Evolutionary conservation across 2,797 vertebrate genomes (phyloP).

Genomic region (Karalla daura): DNA sequence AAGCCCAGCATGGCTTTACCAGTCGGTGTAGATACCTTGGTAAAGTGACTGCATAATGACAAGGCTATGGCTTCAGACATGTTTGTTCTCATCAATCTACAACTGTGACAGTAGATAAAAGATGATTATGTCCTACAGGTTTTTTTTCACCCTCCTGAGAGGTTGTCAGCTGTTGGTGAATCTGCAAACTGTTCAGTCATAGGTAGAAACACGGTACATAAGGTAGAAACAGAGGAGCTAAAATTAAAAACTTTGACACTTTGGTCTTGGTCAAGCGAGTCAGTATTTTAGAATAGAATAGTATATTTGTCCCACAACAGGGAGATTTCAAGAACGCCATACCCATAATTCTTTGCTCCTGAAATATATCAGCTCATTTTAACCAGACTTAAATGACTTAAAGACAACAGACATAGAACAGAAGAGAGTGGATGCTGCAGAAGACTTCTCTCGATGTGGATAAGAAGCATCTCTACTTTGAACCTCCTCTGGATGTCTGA

Average conservation of each 20-base stretch:
- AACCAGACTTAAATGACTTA: no score
- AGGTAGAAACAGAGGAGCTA: slow-evolving; percentile 33
- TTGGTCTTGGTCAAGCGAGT: background rate
- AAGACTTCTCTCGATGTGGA: no score
- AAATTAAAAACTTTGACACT: background rate
- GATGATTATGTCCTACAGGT: background rate
- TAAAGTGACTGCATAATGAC: background rate
- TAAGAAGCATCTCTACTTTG: no score
- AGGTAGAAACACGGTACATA: slow-evolving; percentile 32
- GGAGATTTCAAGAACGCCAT: background rate
- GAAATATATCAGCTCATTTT: background rate
- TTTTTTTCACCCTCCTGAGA: background rate
- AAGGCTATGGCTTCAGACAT: slow-evolving; percentile 7
- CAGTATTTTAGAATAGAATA: no score
- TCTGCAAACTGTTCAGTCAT: slow-evolving; percentile 32
- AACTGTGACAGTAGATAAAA: background rate
- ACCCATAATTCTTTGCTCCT: slow-evolving; percentile 15
- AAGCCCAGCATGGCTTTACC: background rate
- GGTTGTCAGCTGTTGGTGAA: background rate
- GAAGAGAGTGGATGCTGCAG: background rate
- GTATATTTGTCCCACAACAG: slow-evolving; percentile 18
- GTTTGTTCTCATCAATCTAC: slow-evolving; percentile 4
- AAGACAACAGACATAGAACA: background rate
- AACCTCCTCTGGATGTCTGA: no score
- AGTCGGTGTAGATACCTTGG: background rate